Base-by-base conservation (phyloP, 1,140 invertebrate species). In the Drosophila takahashii region DNA sequence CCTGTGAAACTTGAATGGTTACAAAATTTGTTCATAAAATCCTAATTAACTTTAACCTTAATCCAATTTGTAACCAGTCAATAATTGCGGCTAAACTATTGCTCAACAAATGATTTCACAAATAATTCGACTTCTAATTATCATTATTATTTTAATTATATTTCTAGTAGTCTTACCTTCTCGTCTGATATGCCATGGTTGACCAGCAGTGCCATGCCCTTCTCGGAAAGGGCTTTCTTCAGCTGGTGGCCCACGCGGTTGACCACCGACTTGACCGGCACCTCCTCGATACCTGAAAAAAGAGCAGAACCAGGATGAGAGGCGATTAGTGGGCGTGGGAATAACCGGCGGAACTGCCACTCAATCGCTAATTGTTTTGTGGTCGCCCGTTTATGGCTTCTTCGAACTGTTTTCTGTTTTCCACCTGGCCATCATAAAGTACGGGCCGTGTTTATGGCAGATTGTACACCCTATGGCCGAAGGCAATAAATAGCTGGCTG, bases 171-270 rank as follows among this genome's bases (percentile, higher is more conserved):
- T 18, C 34, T 70, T 93, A 96, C 95, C 94, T 96, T 96, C 83
- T 95, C 94, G 70, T 95, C 95, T 48, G 95, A 94, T 79, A 96
- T 95, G 73, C 95, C 95, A 84, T 96, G 95, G 91, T 96, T 96
- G 67, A 96, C 95, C 58, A 96, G 93, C 91, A 96, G 93, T 13
- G 95, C 95, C 65, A 96, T 93, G 66, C 95, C 95, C 86, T 95
- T 96, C 76, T 94, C 94, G 64, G 94, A 94, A 51, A 96, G 92
- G 10, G 95, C 95, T 73, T 94, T 93, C 78, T 95, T 93, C 69
- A 96, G 91, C 85, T 96, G 95, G 58, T 93, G 93, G 15, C 95
- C 95, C 66, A 95, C 95, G 77, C 95, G 94, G 77, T 95, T 94
- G 60, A 96, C 93, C 77, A 95, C 94, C 58, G 94, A 95, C 91